phyloP scores from a whole-genome alignment of 2,113 vertebrate genomes.

The Polyodon spathula region DNA sequence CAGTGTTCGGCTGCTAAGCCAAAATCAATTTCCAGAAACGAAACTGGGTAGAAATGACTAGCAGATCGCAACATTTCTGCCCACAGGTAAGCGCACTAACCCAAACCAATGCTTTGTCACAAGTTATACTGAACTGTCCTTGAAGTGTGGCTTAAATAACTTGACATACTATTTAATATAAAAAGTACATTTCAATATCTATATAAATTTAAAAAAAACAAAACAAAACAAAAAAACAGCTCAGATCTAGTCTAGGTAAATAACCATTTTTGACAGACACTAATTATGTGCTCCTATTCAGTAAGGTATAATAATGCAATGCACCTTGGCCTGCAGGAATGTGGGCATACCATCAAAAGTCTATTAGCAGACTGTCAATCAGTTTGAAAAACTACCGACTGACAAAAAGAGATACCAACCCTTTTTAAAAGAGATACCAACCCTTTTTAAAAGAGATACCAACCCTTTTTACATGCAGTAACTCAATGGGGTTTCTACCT shows the following conservation, averaged over 20 bases:
- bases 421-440: background rate
- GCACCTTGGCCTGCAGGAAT: background rate
- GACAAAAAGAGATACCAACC: background rate
- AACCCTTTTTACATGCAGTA: no score
- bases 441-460: background rate
- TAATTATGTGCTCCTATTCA: background rate
- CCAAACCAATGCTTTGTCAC: constrained; percentile 5
- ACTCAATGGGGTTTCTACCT: no score
- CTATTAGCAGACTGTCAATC: background rate
- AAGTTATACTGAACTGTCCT: no score
- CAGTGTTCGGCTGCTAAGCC: constrained; percentile 59
- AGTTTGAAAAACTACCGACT: background rate
- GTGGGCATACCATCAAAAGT: background rate
- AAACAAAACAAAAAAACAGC: no score
- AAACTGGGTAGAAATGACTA: background rate
- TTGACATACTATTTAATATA: no score
- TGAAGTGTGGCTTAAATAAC: no score
- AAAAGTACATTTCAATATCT: no score
- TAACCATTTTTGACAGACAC: background rate
- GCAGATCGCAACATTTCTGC: background rate
- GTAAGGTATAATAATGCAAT: background rate
- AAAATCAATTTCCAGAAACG: constrained; percentile 34
- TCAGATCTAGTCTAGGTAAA: no score
- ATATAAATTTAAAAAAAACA: no score
- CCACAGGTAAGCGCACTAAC: background rate